phyloP scores from a whole-genome alignment of 2,113 vertebrate genomes.

The Rhinopomastus cyanomelas region DNA sequence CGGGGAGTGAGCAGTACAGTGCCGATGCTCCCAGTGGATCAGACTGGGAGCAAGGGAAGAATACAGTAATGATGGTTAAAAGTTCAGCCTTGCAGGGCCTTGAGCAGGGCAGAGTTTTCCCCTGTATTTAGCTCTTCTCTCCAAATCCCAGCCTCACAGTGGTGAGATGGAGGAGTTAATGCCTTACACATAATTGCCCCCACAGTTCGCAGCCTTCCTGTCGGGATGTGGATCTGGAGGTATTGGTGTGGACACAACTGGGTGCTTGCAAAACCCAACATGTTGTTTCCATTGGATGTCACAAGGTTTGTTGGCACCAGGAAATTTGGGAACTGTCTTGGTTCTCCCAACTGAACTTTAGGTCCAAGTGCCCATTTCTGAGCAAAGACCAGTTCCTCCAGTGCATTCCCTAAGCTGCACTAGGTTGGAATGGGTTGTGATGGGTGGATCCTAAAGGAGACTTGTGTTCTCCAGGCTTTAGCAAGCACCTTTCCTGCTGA shows the following conservation, averaged over 20 bases:
- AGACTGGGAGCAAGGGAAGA: neutral
- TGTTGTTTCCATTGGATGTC: rapidly evolving
- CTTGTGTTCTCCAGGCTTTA: neutral
- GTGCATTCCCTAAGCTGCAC: rapidly evolving
- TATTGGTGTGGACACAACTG: rapidly evolving
- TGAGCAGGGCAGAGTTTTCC: neutral
- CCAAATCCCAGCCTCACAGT: neutral
- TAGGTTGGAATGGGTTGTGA: neutral
- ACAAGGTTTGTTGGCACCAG: neutral
- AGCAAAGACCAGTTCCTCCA: neutral
- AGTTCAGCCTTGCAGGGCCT: neutral
- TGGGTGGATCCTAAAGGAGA: neutral
- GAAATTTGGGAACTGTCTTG: neutral
- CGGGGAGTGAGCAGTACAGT: rapidly evolving
- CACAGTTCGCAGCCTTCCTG: rapidly evolving
- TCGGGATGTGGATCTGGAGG: rapidly evolving
- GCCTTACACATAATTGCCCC: neutral
- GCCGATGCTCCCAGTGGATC: neutral
- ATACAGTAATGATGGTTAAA: neutral
- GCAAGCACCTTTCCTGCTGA: neutral
- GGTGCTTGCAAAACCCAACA: neutral
- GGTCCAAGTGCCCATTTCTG: neutral
- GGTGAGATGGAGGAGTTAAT: neutral
- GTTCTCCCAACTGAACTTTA: neutral
- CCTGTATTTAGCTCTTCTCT: rapidly evolving